Evolutionary conservation across 2,113 vertebrate species (phyloP), one percentile per base, ranked within the genome.

Genomic region (Chitala chitala): DNA sequence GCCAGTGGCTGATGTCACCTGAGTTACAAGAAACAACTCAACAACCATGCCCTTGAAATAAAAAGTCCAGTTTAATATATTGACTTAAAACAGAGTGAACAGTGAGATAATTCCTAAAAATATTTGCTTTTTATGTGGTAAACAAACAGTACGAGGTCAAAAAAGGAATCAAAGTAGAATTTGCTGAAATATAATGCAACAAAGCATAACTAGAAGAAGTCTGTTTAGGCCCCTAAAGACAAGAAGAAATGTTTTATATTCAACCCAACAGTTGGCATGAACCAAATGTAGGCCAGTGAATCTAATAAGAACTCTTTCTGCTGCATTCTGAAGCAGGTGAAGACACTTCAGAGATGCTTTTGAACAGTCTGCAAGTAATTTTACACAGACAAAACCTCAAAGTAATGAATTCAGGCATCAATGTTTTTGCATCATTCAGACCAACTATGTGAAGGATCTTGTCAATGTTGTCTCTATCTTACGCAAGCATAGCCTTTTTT

Each of bases 301-400:
- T 63, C 59, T 63, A 63, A 63, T 63, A 63, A 38, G 59, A 63
- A 63, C n/a, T n/a, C n/a, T n/a, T n/a, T n/a, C n/a, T n/a, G n/a
- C n/a, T n/a, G n/a, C n/a, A n/a, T 63, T 63, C 59, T 63, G 29
- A 29, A 63, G 4, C 31, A 36, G 26, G 33, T 38, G 33, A 20
- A 63, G 33, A 38, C 58, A 63, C 15, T 63, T 63, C 59, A 38
- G 31, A 33, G 59, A 63, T 7, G 31, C 33, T 36, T 63, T 33
- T 38, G 59, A 63, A 63, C 26, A 63, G 29, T 17, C 33, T 36
- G 31, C 33, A 63, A 36, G 29, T 20, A 63, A 20, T 8, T 36
- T 63, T 38, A 63, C 38, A 33, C 33, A 17, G 33, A 63, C 38
- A 15, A 36, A 63, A 63, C 38, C 59, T 63, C 38, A 33, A 36